Conservation (phyloP, 1,140 invertebrate species). For the Drosophila mayri region DNA sequence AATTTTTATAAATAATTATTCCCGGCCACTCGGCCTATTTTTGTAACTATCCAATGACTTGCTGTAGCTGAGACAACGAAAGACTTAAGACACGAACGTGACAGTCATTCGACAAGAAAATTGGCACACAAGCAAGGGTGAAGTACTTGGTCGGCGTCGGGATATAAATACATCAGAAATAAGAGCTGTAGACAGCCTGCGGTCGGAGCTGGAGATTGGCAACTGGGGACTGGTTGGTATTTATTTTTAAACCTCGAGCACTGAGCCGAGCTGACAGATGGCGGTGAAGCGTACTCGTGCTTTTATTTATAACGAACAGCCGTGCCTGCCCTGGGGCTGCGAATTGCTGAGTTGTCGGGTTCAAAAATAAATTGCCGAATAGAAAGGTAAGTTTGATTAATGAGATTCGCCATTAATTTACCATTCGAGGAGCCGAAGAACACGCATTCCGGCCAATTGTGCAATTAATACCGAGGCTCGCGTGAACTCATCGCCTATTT, state of each 20-base stretch:
- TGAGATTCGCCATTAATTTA: constrained; percentile 57
- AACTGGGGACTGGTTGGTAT: constrained; percentile 23
- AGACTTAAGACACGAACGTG: constrained; percentile 69
- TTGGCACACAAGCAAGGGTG: constrained; percentile 40
- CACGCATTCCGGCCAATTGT: constrained; percentile 57
- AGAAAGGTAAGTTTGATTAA: constrained; percentile 74
- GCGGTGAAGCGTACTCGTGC: constrained; percentile 35
- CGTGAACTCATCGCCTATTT: constrained; percentile 81
- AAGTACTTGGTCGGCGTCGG: not conserved
- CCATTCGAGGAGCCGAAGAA: constrained; percentile 48
- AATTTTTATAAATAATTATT: not conserved
- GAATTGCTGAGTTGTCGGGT: constrained; percentile 48
- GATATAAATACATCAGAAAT: constrained; percentile 46
- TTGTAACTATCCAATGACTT: constrained; percentile 30
- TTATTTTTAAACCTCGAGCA: constrained; percentile 41
- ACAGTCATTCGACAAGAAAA: constrained; percentile 62
- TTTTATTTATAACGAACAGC: constrained; percentile 51
- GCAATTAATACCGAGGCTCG: constrained; percentile 50
- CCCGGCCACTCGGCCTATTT: constrained; percentile 23
- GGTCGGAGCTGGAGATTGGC: constrained; percentile 13
- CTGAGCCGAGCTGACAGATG: constrained; percentile 39
- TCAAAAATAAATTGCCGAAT: constrained; percentile 56
- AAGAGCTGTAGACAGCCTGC: constrained; percentile 23
- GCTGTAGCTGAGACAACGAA: constrained; percentile 28
- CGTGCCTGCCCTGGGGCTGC: constrained; percentile 16